Conservation (phyloP, 2,888 invertebrate species). For the Callimorpha dominula region DNA sequence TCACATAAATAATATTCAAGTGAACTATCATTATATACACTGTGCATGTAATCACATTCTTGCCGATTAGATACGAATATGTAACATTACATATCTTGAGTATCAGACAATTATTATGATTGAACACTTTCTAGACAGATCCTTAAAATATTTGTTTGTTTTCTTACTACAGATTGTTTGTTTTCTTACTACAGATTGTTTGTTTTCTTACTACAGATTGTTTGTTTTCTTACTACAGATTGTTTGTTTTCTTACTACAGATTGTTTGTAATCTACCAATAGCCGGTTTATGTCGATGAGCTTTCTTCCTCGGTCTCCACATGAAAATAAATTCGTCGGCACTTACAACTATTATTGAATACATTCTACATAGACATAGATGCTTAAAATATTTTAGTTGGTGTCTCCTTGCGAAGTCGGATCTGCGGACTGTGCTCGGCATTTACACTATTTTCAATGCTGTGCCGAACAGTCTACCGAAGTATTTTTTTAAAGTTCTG, state of each 20-base stretch:
- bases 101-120: slow-evolving; percentile 6
- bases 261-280: too few species aligned
- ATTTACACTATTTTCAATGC: not conserved
- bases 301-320: not conserved
- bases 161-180: not conserved
- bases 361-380: not conserved
- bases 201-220: not conserved
- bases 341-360: not conserved
- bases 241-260: not conserved
- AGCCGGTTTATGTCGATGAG: too few species aligned
- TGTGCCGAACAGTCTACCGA: not conserved
- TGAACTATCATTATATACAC: not conserved
- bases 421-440: not conserved
- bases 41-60: not conserved
- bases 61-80: slow-evolving; percentile 2
- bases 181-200: too few species aligned
- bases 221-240: not conserved
- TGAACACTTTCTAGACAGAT: slow-evolving; percentile 14
- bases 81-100: slow-evolving; percentile 2
- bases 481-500: not conserved
- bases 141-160: not conserved
- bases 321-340: not conserved
- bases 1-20: not conserved
- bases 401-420: not conserved
- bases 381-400: not conserved